Conservation (phyloP, 2,113 vertebrate species). For the Ptyas mucosa region DNA sequence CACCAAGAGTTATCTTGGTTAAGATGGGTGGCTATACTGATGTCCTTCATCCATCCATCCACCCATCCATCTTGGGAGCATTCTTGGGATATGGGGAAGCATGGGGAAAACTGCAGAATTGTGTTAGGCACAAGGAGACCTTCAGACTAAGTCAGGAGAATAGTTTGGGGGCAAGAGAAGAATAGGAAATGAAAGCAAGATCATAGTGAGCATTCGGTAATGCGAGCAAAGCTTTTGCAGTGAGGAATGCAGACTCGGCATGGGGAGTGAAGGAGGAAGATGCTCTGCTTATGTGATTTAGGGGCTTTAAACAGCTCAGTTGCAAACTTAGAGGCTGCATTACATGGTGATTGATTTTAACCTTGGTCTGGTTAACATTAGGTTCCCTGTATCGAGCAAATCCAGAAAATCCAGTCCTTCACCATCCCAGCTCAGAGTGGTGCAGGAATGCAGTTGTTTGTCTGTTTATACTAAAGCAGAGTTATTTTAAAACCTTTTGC, state of each 20-base stretch:
- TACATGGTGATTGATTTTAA: neutral
- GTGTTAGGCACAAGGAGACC: neutral
- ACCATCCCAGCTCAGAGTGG: neutral
- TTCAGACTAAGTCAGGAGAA: neutral
- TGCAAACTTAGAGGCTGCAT: neutral
- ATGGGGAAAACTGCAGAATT: neutral
- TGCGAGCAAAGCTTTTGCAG: neutral
- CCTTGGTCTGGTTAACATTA: neutral
- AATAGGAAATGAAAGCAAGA: neutral
- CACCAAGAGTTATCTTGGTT: neutral
- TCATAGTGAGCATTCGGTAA: neutral
- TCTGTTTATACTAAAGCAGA: neutral
- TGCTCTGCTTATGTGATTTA: neutral
- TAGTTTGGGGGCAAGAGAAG: neutral
- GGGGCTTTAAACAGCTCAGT: neutral
- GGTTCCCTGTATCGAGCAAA: neutral
- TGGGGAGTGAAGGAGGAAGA: neutral
- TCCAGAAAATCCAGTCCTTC: neutral
- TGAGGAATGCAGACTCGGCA: neutral
- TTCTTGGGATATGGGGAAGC: neutral
- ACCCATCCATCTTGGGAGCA: neutral
- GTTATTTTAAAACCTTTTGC: neutral
- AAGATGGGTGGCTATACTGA: neutral
- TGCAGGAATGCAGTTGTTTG: neutral
- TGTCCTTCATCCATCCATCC: neutral